A percentile compares a stretch with the other conserved stretches of the same genome.
phyloP scores from a whole-genome alignment of 2,797 vertebrate genomes.

The Danio albolineatus region DNA sequence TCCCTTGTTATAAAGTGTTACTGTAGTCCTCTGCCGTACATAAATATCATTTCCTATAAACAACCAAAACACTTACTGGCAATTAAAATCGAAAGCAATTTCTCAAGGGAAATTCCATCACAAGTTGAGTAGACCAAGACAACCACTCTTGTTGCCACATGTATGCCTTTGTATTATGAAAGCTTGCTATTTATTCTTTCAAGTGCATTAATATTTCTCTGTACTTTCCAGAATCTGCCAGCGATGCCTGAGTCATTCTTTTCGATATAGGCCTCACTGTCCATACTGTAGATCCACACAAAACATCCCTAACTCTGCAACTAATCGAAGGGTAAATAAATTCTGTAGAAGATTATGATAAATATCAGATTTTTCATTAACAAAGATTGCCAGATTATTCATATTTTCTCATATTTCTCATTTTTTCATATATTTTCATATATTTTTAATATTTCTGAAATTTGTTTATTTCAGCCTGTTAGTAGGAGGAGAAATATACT shows the following conservation, averaged over 20 bases:
- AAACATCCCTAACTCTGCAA: neutral
- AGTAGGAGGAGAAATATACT: neutral
- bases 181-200: neutral
- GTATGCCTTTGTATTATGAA: neutral
- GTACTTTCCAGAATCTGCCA: slow-evolving; percentile 58
- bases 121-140: neutral
- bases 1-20: too few species aligned
- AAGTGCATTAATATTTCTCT: neutral
- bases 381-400: neutral
- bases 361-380: neutral
- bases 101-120: slow-evolving; percentile 40
- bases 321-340: slow-evolving; percentile 12
- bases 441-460: too few species aligned
- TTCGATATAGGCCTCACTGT: slow-evolving; percentile 41
- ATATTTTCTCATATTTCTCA: too few species aligned
- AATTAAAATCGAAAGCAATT: slow-evolving; percentile 48
- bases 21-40: neutral
- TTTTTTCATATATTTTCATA: too few species aligned
- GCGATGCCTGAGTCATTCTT: slow-evolving; percentile 42
- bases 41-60: neutral
- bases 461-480: slow-evolving; percentile 25
- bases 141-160: neutral
- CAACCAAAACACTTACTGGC: neutral
- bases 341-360: neutral
- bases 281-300: slow-evolving; percentile 52